Evolutionary conservation across 1,140 invertebrate species (phyloP), one percentile per base, ranked within the genome.

Genomic region (Rhagoletis pomonella): DNA sequence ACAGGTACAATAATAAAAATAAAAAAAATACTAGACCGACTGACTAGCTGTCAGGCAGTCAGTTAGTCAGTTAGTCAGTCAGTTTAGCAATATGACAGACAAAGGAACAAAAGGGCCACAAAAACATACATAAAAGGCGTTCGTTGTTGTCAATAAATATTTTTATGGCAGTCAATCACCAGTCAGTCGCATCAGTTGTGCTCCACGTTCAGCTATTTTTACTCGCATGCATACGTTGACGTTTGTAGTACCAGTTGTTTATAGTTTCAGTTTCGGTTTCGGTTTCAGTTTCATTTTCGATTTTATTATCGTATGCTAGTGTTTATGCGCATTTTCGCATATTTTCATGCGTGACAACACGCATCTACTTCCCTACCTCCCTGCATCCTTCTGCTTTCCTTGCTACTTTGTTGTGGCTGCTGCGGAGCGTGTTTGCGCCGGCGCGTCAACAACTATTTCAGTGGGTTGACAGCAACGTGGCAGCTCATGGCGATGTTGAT

Each of bases 151-250:
- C 69, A 73, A 50, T 50, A 73, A 29, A 29, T 47, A 47, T 55
- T 55, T 62, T 73, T 73, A 42, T 73, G 69, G 42, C 69, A 73
- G 69, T 73, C 69, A 44, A 73, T 73, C 69, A 73, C 10, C 69
- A 50, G 6, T 42, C 69, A 14, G 6, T 42, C 69, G 60, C 60
- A 73, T 17, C 69, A 17, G 5, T 73, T 19, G 42, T 50, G 69
- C 12, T 14, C 10, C 29, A 39, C 19, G 29, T 67, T 42, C 65
- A 12, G 39, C 9, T 42, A n/a, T 47, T 73, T 1, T 44, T 17
- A 47, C 47, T 73, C 29, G 29, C 29, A 29, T 29, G 29, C 29
- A 29, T 29, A 29, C 29, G 29, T 29, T 29, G 29, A 29, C 29
- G 29, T 29, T 29, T 69, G 29, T 29, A 29, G 4, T 10, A 69